Evolutionary conservation across 2,888 invertebrate genomes (phyloP), one percentile per base, ranked within the genome.

Genomic region (Cryptocheilus praepositus): DNA sequence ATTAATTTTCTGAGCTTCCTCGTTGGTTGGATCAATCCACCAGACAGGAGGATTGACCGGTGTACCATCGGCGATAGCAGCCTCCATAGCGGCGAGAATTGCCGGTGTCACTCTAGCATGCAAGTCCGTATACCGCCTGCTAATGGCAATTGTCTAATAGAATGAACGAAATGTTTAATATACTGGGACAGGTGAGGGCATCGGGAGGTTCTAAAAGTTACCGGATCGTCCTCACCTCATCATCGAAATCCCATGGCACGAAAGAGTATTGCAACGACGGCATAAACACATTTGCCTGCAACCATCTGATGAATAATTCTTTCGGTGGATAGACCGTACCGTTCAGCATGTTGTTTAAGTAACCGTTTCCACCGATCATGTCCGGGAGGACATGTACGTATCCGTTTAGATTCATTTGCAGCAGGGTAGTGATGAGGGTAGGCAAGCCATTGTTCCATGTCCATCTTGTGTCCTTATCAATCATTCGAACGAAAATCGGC

Each of bases 11-110:
- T 89, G 88, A 0, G 95, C 93, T 18, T 90, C 90, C 22, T 85
- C 81, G 81, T 96, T 94, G 0, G 84, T 86, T 0, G 96, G 95
- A 77, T 93, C 94, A 0, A 94, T 84, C 96, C 96, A 96, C 96
- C 96, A 97, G 45, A 96, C 90, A 0, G 96, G 96, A 2, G 94
- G 90, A 88, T 95, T 95, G 13, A 95, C 92, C 0, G 95, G 96
- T 1, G 91, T 90, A 13, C 95, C 95, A 0, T 91, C 89, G 1
- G 81, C 75, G 0, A 92, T 91, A 0, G 93, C 90, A 4, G 90
- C 88, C 58, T 91, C 82, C 91, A 94, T 94, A 0, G 92, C 92
- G 2, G 90, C 87, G 74, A 92, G 89, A 64, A 96, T 93, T 46
- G 91, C 89, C 0, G 92, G 91, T 0, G 86, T 71, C 77, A 92